Base-by-base conservation (phyloP, 2,113 vertebrate species). In the Donacobius atricapilla region DNA sequence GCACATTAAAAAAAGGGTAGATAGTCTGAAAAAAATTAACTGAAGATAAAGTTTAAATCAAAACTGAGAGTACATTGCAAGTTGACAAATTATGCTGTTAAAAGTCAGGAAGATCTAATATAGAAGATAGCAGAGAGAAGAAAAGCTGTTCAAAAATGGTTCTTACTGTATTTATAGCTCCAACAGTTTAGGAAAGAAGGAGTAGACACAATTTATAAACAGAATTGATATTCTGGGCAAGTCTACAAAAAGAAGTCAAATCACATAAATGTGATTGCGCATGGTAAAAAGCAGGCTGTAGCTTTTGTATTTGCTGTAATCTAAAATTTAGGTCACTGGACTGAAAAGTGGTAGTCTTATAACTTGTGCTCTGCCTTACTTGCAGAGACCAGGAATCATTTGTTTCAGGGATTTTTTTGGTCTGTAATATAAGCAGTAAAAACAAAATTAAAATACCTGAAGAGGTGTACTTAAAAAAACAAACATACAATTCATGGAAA, bases 141-240 rank as follows among this genome's bases (percentile, higher is more conserved):
- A 73, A 77, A 83, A 83, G 37, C 20, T 77, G 57, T 80, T 76
- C 17, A 83, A 54, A 83, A 83, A 13, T 4, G 1, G 7, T 15
- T 89, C 69, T 89, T 47, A 44, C 40, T 77, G 10, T 51, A 89
- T 92, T 90, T 92, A 78, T 81, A 90, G 44, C 15, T 73, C 20
- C 45, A 70, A 58, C 16, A 58, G 27, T 88, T 95, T 40, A 72
- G 50, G 37, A 84, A 88, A 88, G 35, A 84, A 66, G 56, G 25
- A 44, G 42, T 28, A 94, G 70, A 84, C 50, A 85, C 33, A 66
- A 68, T 75, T 87, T 89, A 83, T 90, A 95, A 92, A 94, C 71
- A 93, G 80, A 93, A 90, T 61, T 92, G 16, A 84, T 93, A 95
- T 96, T 91, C 89, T 90, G 77, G 89, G 69, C 77, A 93, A 97